Conservation (phyloP, 2,113 vertebrate species). For the Chaetorhynchus papuensis region DNA sequence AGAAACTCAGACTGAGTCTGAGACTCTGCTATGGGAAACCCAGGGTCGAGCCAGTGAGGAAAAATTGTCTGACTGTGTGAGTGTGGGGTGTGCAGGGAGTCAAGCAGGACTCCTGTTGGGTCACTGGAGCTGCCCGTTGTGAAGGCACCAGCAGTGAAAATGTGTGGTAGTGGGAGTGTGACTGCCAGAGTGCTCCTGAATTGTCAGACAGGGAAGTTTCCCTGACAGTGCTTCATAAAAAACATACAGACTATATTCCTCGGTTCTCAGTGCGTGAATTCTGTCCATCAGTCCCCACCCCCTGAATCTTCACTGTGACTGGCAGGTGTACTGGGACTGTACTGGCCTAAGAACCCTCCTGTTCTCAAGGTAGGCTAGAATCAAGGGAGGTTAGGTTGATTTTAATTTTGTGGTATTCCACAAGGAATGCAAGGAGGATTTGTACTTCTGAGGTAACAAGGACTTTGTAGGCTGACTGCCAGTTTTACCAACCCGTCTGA, state of each 20-base stretch:
- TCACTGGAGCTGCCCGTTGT: neutral
- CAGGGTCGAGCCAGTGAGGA: neutral
- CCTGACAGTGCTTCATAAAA: neutral
- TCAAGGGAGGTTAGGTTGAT: neutral
- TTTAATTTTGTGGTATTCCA: neutral
- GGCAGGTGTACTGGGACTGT: neutral
- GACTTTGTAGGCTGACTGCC: neutral
- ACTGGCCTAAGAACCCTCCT: neutral
- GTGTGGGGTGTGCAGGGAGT: neutral
- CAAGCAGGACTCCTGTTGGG: neutral
- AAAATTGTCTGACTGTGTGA: neutral
- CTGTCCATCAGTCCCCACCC: neutral
- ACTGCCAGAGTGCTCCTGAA: neutral
- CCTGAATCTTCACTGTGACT: neutral
- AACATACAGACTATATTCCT: fast-evolving
- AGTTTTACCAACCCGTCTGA: neutral
- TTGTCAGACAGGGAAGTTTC: neutral
- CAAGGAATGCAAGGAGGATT: neutral
- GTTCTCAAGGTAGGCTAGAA: neutral
- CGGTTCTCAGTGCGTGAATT: neutral
- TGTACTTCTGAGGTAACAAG: neutral
- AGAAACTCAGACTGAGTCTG: neutral
- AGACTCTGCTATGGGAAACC: neutral
- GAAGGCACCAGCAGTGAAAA: neutral
- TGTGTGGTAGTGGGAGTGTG: neutral